Conservation (phyloP, 2,797 vertebrate species). For the Sciurus carolinensis region DNA sequence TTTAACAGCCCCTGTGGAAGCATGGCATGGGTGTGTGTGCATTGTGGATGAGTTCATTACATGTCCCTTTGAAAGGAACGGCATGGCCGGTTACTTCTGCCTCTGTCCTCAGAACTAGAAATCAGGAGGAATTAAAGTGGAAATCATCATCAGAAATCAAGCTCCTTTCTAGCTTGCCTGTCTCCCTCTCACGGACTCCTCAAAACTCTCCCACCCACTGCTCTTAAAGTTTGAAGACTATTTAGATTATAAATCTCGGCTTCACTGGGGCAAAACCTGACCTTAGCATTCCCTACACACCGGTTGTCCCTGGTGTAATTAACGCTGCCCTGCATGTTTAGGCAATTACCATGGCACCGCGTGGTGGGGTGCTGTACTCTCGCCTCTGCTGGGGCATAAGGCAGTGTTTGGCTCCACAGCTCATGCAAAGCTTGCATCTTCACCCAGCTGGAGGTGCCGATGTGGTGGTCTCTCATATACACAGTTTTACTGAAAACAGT, state of each 20-base stretch:
- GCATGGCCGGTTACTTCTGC: neutral
- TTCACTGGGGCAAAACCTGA: constrained; percentile 41
- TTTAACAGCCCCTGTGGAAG: neutral
- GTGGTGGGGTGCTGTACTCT: constrained; percentile 43
- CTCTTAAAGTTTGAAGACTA: constrained; percentile 22
- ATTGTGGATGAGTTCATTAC: neutral
- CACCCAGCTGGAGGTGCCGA: constrained; percentile 83
- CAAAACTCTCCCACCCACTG: neutral
- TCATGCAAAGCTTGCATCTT: constrained; percentile 77
- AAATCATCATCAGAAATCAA: constrained; percentile 53
- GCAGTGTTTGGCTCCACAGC: constrained; percentile 66
- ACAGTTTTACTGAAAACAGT: constrained; percentile 74
- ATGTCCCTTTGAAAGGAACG: neutral
- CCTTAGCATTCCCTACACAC: neutral
- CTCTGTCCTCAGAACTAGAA: neutral
- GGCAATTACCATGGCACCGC: constrained; percentile 75
- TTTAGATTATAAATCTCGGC: constrained; percentile 59
- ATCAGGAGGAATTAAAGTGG: neutral
- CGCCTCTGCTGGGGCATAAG: constrained; percentile 68
- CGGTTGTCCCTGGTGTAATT: constrained; percentile 80
- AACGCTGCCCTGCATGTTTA: constrained; percentile 76
- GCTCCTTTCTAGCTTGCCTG: neutral
- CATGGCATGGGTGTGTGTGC: neutral
- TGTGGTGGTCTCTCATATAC: constrained; percentile 80
- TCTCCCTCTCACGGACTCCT: neutral